phyloP scores from a whole-genome alignment of 1,140 invertebrate species.

The Doryteuthis pealeii region DNA sequence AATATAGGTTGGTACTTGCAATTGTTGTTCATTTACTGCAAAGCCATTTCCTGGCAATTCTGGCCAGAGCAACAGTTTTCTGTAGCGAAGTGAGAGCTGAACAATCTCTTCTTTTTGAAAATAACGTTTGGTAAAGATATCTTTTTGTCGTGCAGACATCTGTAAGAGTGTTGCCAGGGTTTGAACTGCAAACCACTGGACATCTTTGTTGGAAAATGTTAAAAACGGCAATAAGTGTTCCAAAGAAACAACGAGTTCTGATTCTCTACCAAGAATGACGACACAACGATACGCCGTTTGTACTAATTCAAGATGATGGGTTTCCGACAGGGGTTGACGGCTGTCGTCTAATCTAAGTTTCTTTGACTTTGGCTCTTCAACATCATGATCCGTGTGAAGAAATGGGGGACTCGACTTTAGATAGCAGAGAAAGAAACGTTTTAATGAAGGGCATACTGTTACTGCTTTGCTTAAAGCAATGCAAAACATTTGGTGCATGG shows the following conservation, averaged over 20 bases:
- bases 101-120: slow-evolving; percentile 29
- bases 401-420: slow-evolving; percentile 1
- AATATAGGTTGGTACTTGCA: neutral
- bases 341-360: neutral
- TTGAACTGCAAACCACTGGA: slow-evolving; percentile 34
- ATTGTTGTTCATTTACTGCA: neutral
- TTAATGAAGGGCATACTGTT: slow-evolving; percentile 22
- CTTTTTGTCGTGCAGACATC: slow-evolving; percentile 33
- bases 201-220: slow-evolving; percentile 22
- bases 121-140: slow-evolving; percentile 30
- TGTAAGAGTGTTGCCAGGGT: slow-evolving; percentile 28
- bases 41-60: neutral
- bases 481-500: slow-evolving; percentile 25
- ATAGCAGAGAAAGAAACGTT: slow-evolving; percentile 11
- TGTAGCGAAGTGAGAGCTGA: neutral
- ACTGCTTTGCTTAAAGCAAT: slow-evolving; percentile 26
- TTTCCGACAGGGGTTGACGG: neutral
- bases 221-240: slow-evolving; percentile 25
- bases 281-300: slow-evolving; percentile 26
- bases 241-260: slow-evolving; percentile 11
- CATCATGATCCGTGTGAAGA: neutral
- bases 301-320: neutral
- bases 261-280: slow-evolving; percentile 16
- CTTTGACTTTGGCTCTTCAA: neutral
- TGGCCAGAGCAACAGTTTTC: neutral